Evolutionary conservation across 2,797 vertebrate species (phyloP), one percentile per base, ranked within the genome.

Genomic region (Distichodus sexfasciatus): DNA sequence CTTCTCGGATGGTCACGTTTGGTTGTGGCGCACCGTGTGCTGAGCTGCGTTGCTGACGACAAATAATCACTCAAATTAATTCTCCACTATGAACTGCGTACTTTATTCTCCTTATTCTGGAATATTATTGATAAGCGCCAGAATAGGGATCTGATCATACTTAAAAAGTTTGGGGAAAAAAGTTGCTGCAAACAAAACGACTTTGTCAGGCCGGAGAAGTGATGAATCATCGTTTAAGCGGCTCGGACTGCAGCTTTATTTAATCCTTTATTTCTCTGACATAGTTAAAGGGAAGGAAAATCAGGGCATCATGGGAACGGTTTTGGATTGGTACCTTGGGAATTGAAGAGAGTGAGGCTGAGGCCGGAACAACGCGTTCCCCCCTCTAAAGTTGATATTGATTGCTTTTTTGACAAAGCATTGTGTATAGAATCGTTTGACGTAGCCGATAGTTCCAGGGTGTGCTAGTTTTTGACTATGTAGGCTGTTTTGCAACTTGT

Each of bases 401-500:
- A 78, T 78, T 59, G 53, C 68, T 74, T 67, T 68, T 65, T 66
- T 63, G 60, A 59, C 62, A n/a, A n/a, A n/a, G 61, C 53, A 69
- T 75, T 76, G 69, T 70, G 67, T 65, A 69, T 36, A 64, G 69
- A 66, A 40, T 41, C 6, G 57, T 55, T 38, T 68, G 48, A 68
- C 63, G 59, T 46, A 51, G 15, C 38, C 44, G 67, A 53, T 61
- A 66, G 50, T 46, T 62, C 63, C 10, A 14, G 23, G 43, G 17
- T 69, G 35, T n/a, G 36, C 71, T 70, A 40, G 23, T 65, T 64
- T 17, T 9, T 29, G 43, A 38, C 23, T 73, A 53, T 19, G 48
- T 59, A 66, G 54, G 41, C 33, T 76, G 59, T 33, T 23, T 23
- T 6, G 43, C 19, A 11, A 40, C 21, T 28, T 41, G 2, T 40